A percentile compares a stretch with the other conserved stretches of the same genome.
phyloP scores from a whole-genome alignment of 2,888 invertebrate genomes.

The Lampropteryx suffumata region DNA sequence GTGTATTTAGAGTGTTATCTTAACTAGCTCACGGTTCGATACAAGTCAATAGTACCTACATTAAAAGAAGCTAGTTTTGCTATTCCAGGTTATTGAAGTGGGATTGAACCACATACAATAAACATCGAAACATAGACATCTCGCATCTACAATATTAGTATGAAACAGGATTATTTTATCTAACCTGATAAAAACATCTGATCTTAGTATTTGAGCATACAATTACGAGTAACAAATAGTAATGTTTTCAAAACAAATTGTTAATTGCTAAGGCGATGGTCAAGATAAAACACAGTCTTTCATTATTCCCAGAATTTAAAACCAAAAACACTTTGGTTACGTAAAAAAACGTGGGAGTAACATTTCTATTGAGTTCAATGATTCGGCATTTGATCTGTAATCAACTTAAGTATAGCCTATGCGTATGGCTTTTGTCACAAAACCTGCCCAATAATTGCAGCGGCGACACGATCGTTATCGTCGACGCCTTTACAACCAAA shows the following conservation, averaged over 20 bases:
- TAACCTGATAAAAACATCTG: no score
- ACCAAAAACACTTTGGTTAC: neutral
- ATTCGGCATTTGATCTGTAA: conserved; percentile 57
- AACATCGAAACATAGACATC: no score
- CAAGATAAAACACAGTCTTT: neutral
- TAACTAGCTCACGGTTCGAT: no score
- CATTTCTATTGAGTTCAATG: conserved; percentile 12
- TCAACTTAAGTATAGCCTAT: conserved; percentile 58
- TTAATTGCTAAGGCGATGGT: neutral
- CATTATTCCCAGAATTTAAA: neutral
- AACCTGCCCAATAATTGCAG: conserved; percentile 66
- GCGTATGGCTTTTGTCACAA: conserved; percentile 58
- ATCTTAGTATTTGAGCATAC: no score
- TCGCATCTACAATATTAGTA: no score
- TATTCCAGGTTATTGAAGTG: no score
- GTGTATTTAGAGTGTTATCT: no score
- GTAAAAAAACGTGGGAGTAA: neutral
- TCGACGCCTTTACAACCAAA: conserved; percentile 58
- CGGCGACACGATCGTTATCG: conserved; percentile 66
- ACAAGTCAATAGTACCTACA: no score
- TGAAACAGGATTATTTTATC: no score
- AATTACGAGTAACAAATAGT: no score
- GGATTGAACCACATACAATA: no score
- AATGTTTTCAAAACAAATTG: neutral
- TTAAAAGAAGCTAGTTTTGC: no score